These are phyloP conservation scores for Ochotona princeps DNA, from an alignment of 2,113 vertebrate genomes.

Conservation along the genomic window DNA sequence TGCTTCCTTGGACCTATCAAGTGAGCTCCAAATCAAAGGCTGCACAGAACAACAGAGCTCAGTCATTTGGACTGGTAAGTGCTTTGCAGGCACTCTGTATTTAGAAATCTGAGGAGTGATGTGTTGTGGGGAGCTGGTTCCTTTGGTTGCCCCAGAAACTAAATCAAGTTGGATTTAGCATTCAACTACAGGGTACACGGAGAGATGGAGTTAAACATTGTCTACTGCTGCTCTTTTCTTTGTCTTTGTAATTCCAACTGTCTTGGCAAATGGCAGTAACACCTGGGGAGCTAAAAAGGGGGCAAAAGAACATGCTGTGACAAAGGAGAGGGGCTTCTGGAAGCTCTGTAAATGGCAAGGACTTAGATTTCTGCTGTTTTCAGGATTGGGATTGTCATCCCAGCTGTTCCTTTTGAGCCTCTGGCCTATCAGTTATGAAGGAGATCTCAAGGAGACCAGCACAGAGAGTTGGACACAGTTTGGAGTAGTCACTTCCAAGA, in stretches of 20 bases:
- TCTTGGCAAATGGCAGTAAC: not conserved
- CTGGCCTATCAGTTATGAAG: not conserved
- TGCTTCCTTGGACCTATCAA: not conserved
- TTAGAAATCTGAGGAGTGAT: slow-evolving; percentile 1
- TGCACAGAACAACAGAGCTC: not conserved
- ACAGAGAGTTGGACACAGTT: not conserved
- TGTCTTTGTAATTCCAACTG: slow-evolving; percentile 24
- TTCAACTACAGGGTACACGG: slow-evolving; percentile 58
- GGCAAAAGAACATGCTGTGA: not conserved
- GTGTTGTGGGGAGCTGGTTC: slow-evolving; percentile 54
- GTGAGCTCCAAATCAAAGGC: not conserved
- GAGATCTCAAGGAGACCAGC: not conserved
- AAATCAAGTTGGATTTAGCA: slow-evolving; percentile 57
- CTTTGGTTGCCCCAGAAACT: slow-evolving; percentile 76
- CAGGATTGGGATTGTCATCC: not conserved
- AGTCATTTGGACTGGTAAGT: not conserved
- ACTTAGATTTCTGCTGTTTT: not conserved
- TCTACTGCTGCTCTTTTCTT: slow-evolving; percentile 39
- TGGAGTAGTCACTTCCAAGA: not conserved
- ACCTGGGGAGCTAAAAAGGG: not conserved
- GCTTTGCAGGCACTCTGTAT: not conserved
- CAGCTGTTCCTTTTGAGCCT: not conserved
- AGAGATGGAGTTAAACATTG: slow-evolving; percentile 53
- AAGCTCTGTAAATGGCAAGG: not conserved
- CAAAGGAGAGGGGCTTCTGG: not conserved